Percentiles rank a stretch among this genome's conserved stretches.
Evolutionary conservation across 2,797 vertebrate genomes (phyloP).

Genomic region (Paratrypauchen microcephalus): DNA sequence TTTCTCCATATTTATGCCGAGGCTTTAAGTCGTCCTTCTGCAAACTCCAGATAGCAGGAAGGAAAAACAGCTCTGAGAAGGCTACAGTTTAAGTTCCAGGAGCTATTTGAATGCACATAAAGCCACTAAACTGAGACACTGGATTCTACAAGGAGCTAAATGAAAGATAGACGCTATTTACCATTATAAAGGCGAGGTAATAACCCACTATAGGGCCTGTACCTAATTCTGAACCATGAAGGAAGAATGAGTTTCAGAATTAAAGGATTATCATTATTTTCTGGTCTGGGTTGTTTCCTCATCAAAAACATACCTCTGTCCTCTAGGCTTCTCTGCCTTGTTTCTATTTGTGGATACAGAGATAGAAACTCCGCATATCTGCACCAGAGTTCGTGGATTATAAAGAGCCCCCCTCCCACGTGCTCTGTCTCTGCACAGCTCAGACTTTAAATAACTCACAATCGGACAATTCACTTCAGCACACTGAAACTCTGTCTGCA

Average conservation of each 20-base stretch:
- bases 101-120: not conserved
- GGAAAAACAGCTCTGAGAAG: not conserved
- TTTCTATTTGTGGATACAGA: constrained; percentile 34
- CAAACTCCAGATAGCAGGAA: constrained; percentile 13
- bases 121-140: no score
- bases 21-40: constrained; percentile 28
- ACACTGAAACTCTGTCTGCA: not conserved
- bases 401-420: not conserved
- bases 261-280: no score
- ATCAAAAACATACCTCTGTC: not conserved
- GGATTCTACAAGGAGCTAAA: no score
- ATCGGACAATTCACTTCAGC: not conserved
- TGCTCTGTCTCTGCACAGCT: constrained; percentile 14
- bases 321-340: not conserved
- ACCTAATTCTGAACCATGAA: no score
- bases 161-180: no score
- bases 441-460: constrained; percentile 10
- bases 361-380: constrained; percentile 12
- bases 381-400: constrained; percentile 25
- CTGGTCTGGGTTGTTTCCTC: no score
- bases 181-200: no score
- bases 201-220: no score
- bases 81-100: not conserved
- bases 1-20: constrained; percentile 37
- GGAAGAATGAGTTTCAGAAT: no score